Base-by-base conservation (phyloP, 2,888 invertebrate genomes). In the Megastigmus dorsalis region DNA sequence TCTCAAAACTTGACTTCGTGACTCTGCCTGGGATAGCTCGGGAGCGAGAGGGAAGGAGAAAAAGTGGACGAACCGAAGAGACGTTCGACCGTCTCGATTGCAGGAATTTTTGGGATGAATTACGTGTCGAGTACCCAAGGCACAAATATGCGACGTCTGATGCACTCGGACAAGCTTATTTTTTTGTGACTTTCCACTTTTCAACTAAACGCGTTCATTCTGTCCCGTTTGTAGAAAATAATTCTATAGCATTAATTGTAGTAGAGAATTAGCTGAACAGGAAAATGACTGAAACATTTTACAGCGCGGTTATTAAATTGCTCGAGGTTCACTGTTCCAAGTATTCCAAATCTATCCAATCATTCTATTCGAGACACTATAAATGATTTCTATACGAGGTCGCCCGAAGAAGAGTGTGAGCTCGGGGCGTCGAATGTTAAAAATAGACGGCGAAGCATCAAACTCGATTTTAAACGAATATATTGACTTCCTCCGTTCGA, bases 401-500 rank as follows among this genome's bases (percentile, higher is more conserved):
- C n/a, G n/a, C n/a, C n/a, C n/a, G n/a, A n/a, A n/a, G n/a, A n/a
- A n/a, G n/a, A n/a, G n/a, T n/a, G n/a, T n/a, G n/a, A n/a, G n/a
- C n/a, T n/a, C n/a, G n/a, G n/a, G n/a, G n/a, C n/a, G n/a, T n/a
- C n/a, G n/a, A n/a, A n/a, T n/a, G 28, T 33, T 74, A 74, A 74
- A 74, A 69, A 74, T 69, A 74, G 63, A 63, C 36, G 13, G 23
- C 43, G 59, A 38, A 13, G 30, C 23, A 54, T 23, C 36, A 43
- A 74, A 36, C 50, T 45, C 60, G 54, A 73, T 73, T 68, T 55
- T 30, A 68, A 67, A 57, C 45, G 43, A 54, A 23, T 45, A 26
- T 65, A 74, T 69, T 50, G 57, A 69, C 63, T 73, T 68, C 50
- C 63, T 63, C 43, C 43, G 75, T 75, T 20, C 43, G 26, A 38